phyloP scores from a whole-genome alignment of 2,113 vertebrate genomes.

The Melanostigma gelatinosum region DNA sequence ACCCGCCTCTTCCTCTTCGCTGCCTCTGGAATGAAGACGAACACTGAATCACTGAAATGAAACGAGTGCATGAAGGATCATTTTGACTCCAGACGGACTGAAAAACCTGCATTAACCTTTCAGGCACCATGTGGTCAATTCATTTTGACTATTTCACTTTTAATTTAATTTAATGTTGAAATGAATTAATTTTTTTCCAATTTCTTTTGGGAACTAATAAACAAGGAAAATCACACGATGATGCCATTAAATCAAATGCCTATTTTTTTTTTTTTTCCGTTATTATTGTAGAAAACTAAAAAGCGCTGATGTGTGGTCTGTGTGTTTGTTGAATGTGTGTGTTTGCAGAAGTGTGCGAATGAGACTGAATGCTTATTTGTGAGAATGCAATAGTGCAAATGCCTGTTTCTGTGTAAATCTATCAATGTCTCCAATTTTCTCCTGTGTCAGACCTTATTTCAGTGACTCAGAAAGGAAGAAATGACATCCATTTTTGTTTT shows the following conservation, averaged over 20 bases:
- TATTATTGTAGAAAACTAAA: conserved; percentile 59
- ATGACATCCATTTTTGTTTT: conserved; percentile 57
- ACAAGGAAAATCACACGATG: conserved; percentile 67
- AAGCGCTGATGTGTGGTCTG: conserved; percentile 8
- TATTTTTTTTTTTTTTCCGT: conserved; percentile 52
- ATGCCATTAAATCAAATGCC: conserved; percentile 77
- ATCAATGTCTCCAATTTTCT: conserved; percentile 49
- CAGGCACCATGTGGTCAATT: conserved; percentile 76
- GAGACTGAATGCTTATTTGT: conserved; percentile 63
- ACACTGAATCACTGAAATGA: conserved; percentile 68
- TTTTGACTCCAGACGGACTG: conserved; percentile 65
- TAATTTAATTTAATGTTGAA: conserved; percentile 83
- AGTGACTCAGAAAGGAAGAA: conserved; percentile 59
- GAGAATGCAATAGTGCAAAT: conserved; percentile 52
- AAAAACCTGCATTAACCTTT: conserved; percentile 72
- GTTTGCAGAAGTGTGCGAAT: conserved; percentile 30
- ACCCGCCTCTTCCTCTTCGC: conserved; percentile 59
- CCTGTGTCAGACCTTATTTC: conserved; percentile 53
- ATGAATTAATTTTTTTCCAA: conserved; percentile 80
- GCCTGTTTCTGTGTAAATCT: conserved; percentile 65
- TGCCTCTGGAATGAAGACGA: conserved; percentile 55
- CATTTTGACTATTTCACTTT: conserved; percentile 73
- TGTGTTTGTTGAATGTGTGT: conserved; percentile 41
- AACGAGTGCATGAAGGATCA: conserved; percentile 73
- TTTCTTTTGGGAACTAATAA: conserved; percentile 76